Conservation (phyloP, 2,888 invertebrate species). For the Leucophenga montana region DNA sequence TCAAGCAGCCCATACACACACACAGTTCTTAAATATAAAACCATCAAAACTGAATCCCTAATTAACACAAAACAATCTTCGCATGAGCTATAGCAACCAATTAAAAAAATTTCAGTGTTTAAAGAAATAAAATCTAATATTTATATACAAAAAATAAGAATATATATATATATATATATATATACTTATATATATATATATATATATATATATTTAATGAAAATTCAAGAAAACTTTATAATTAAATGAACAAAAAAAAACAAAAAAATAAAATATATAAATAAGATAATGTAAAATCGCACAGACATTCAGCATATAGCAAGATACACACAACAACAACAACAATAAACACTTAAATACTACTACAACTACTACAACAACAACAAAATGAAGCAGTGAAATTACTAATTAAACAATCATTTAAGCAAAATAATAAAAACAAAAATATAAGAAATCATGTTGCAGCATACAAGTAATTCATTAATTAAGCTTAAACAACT, state of each 20-base stretch:
- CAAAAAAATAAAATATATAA: conserved; percentile 35
- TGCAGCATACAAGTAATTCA: neutral
- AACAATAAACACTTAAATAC: neutral
- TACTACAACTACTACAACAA: neutral
- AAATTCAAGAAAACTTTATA: conserved; percentile 57
- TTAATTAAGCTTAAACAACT: conserved; percentile 18
- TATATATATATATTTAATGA: conserved; percentile 39
- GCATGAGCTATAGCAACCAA: conserved; percentile 53
- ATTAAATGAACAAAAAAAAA: conserved; percentile 39
- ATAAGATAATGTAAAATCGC: neutral
- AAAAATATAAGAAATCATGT: neutral
- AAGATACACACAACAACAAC: neutral
- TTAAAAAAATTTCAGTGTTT: conserved; percentile 60
- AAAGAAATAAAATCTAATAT: conserved; percentile 32
- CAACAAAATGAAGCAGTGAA: neutral
- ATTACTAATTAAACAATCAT: conserved; percentile 7
- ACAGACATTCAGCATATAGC: neutral
- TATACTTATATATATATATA: conserved; percentile 32
- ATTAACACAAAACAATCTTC: conserved; percentile 52
- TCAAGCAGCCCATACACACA: conserved; percentile 45
- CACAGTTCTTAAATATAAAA: conserved; percentile 43
- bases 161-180: conserved; percentile 36
- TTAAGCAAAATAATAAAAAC: neutral
- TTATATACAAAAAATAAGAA: conserved; percentile 33
- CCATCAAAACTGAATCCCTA: conserved; percentile 35